phyloP scores from a whole-genome alignment of 2,113 vertebrate genomes.

The Arvicanthis niloticus region DNA sequence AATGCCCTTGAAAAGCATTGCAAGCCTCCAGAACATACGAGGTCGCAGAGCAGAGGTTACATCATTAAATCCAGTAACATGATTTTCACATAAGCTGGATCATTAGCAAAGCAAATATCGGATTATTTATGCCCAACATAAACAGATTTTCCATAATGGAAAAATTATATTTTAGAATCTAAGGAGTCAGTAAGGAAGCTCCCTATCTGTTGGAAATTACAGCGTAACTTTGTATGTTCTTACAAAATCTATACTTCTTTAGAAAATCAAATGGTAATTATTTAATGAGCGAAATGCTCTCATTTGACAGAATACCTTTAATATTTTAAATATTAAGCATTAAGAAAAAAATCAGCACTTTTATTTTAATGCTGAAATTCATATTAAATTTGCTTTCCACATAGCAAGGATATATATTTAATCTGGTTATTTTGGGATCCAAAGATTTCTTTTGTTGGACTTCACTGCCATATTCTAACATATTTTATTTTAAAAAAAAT shows the following conservation, averaged over 20 bases:
- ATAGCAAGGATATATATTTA: background rate
- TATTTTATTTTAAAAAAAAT: background rate
- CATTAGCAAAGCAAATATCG: slow-evolving; percentile 75
- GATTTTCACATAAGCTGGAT: slow-evolving; percentile 79
- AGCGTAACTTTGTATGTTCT: background rate
- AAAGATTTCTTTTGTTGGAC: background rate
- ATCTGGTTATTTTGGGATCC: slow-evolving; percentile 37
- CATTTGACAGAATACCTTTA: slow-evolving; percentile 10
- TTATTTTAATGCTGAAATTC: background rate
- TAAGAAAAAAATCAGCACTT: background rate
- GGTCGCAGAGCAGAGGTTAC: slow-evolving; percentile 69
- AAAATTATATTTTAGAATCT: slow-evolving; percentile 80
- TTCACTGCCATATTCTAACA: background rate
- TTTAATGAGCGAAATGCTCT: background rate
- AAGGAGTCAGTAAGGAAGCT: slow-evolving; percentile 73
- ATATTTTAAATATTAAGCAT: slow-evolving; percentile 1
- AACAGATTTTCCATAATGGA: slow-evolving; percentile 82
- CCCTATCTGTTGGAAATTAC: slow-evolving; percentile 72
- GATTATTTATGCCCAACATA: slow-evolving; percentile 81
- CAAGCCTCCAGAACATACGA: slow-evolving; percentile 68
- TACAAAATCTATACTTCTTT: background rate
- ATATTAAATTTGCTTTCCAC: slow-evolving; percentile 35
- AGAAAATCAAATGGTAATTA: slow-evolving; percentile 52
- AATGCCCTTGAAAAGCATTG: slow-evolving; percentile 73
- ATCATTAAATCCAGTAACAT: slow-evolving; percentile 77